Evolutionary conservation across 2,888 invertebrate genomes (phyloP).

Genomic region (Drosophila greeni): DNA sequence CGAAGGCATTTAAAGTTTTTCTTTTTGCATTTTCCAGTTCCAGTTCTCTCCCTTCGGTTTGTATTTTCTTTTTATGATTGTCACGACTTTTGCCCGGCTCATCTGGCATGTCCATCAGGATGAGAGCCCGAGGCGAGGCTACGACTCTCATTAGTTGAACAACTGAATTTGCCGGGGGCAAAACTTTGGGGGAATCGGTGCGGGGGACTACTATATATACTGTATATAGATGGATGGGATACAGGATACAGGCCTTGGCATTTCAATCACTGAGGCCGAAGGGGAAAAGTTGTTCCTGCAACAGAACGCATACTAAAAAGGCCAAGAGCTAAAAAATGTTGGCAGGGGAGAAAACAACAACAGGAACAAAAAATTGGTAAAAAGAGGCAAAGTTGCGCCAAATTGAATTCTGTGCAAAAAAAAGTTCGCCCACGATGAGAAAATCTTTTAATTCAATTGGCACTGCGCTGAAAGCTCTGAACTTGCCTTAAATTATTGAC

Average conservation of each 20-base stretch:
- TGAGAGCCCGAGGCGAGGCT: slow-evolving; percentile 31
- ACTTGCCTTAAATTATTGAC: slow-evolving; percentile 59
- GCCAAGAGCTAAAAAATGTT: slow-evolving; percentile 51
- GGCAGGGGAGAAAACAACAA: slow-evolving; percentile 22
- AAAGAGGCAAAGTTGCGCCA: slow-evolving; percentile 58
- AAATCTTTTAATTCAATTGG: slow-evolving; percentile 54
- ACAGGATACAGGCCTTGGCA: slow-evolving; percentile 44
- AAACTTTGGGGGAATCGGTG: slow-evolving; percentile 22
- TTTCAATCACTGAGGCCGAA: slow-evolving; percentile 63
- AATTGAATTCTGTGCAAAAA: slow-evolving; percentile 63
- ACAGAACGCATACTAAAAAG: slow-evolving; percentile 66
- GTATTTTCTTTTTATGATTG: slow-evolving; percentile 43
- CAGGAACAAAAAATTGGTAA: slow-evolving; percentile 15
- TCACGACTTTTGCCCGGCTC: slow-evolving; percentile 54
- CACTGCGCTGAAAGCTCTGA: slow-evolving; percentile 35
- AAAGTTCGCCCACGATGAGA: slow-evolving; percentile 28
- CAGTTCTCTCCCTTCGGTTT: slow-evolving; percentile 13
- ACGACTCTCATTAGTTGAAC: slow-evolving; percentile 66
- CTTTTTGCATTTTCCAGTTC: slow-evolving; percentile 37
- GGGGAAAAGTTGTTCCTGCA: slow-evolving; percentile 54
- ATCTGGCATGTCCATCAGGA: slow-evolving; percentile 42
- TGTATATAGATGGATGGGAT: slow-evolving; percentile 10
- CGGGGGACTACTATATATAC: not conserved
- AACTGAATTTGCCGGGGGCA: slow-evolving; percentile 55
- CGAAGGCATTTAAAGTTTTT: slow-evolving; percentile 66